A percentile compares a stretch with the other conserved stretches of the same genome.
Conservation (phyloP, 1,140 invertebrate species). For the Neodiprion virginianus region DNA sequence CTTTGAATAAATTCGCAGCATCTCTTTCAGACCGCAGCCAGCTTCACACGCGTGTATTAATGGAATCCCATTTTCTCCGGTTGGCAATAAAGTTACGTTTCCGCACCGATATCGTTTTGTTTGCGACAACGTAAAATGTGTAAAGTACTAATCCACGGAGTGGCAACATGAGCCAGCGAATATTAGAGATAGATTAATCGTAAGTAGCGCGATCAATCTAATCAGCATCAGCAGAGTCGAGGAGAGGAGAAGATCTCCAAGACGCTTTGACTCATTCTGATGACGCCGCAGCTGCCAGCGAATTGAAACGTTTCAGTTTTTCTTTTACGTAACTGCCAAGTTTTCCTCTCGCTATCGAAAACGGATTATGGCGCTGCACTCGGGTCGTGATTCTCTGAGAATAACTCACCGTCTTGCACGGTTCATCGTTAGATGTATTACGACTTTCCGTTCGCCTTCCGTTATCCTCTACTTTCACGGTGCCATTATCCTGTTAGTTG, state of each 20-base stretch:
- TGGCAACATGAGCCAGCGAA: slow-evolving; percentile 1
- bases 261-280: not conserved
- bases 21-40: too few relatives aligned
- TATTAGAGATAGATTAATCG: not conserved
- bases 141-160: not conserved
- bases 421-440: too few relatives aligned
- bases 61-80: not conserved
- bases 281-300: not conserved
- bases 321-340: not conserved
- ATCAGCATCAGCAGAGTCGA: not conserved
- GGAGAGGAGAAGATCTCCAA: not conserved
- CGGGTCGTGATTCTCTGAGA: too few relatives aligned
- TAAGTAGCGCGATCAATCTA: not conserved
- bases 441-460: too few relatives aligned
- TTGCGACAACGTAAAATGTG: not conserved
- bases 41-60: not conserved
- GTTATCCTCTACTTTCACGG: too few relatives aligned
- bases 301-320: not conserved
- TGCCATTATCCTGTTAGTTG: too few relatives aligned
- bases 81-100: slow-evolving; percentile 2
- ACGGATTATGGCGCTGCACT: not conserved
- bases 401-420: too few relatives aligned
- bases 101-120: not conserved
- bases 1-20: too few relatives aligned
- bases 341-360: not conserved